Evolutionary conservation across 2,113 vertebrate species (phyloP).

Genomic region (Monopterus albus): DNA sequence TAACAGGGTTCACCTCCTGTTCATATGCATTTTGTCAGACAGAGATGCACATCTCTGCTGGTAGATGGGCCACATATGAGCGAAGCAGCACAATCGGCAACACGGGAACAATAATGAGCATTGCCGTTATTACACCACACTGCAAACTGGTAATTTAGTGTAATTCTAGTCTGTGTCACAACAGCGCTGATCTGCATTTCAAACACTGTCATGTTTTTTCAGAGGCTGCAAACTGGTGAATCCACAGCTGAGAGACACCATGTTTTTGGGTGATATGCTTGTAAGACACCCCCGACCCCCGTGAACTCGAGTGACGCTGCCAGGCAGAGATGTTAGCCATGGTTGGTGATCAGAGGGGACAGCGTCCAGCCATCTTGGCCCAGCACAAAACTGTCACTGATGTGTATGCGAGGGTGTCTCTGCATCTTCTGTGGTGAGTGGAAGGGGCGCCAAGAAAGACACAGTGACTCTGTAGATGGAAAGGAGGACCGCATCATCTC

Average conservation of each 20-base stretch:
- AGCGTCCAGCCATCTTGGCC: slow-evolving; percentile 48
- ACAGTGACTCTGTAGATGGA: slow-evolving; percentile 42
- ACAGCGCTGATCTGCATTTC: slow-evolving; percentile 54
- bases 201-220: slow-evolving; percentile 53
- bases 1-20: slow-evolving; percentile 51
- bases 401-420: background rate
- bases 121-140: slow-evolving; percentile 54
- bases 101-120: slow-evolving; percentile 52
- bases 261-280: slow-evolving; percentile 12
- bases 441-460: slow-evolving; percentile 11
- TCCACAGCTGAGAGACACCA: slow-evolving; percentile 17
- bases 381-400: slow-evolving; percentile 40
- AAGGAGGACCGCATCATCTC: slow-evolving; percentile 48
- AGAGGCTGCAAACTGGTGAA: background rate
- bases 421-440: slow-evolving; percentile 20
- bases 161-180: slow-evolving; percentile 68
- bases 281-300: slow-evolving; percentile 12
- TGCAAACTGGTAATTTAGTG: slow-evolving; percentile 60
- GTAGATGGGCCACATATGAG: slow-evolving; percentile 40
- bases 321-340: slow-evolving; percentile 54
- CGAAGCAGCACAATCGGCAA: slow-evolving; percentile 18
- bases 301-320: slow-evolving; percentile 40
- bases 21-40: slow-evolving; percentile 14
- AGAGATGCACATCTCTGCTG: slow-evolving; percentile 35
- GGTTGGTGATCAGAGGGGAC: slow-evolving; percentile 45